Base-by-base conservation (phyloP, 2,797 vertebrate species). In the Ibycter americanus region DNA sequence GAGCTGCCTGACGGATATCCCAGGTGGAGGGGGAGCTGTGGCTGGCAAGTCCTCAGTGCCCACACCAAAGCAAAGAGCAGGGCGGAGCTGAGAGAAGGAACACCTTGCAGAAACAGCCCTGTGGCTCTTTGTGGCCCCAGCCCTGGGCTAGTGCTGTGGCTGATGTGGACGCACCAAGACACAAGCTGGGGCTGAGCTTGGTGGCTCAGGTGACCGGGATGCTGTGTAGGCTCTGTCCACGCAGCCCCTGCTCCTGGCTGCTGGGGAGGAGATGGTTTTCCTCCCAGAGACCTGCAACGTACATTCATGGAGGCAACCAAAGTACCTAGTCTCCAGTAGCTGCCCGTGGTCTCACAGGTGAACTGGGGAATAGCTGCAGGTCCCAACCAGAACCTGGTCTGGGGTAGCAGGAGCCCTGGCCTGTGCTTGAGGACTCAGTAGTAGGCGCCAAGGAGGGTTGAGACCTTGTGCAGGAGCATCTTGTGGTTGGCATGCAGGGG, bases 401-500 rank as follows among this genome's bases (percentile, higher is more conserved):
- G 76, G 27, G 63, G 36, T 66, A 65, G 65, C 56, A 65, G 59
- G 13, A 93, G 51, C 38, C 73, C 82, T 36, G 32, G 42, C 9
- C 44, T 71, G 36, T n/a, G n/a, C 44, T 52, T 1, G 17, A 95
- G 59, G 54, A 59, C 67, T 99, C 97, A 99, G 89, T 98, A 98
- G 89, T 98, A 98, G 47, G 98, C 97, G n/a, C 97, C 97, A 0
- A 99, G 98, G 47, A 97, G 96, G 17, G 97, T 11, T 0, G 99
- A 98, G 19, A 98, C 98, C 87, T 94, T 97, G 76, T 89, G 96
- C 61, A 99, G 98, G 52, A 98, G 97, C 10, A 98, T 93, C 97
- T 97, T 99, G 96, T 99, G 99, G 97, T 98, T 97, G 14, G 98
- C 22, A 1, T 97, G 95, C 8, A 99, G 97, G 0, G 96, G 96